A percentile compares a stretch with the other conserved stretches of the same genome.
Evolutionary conservation across 2,797 vertebrate species (phyloP).

Genomic region (Poeciliopsis presidionis): DNA sequence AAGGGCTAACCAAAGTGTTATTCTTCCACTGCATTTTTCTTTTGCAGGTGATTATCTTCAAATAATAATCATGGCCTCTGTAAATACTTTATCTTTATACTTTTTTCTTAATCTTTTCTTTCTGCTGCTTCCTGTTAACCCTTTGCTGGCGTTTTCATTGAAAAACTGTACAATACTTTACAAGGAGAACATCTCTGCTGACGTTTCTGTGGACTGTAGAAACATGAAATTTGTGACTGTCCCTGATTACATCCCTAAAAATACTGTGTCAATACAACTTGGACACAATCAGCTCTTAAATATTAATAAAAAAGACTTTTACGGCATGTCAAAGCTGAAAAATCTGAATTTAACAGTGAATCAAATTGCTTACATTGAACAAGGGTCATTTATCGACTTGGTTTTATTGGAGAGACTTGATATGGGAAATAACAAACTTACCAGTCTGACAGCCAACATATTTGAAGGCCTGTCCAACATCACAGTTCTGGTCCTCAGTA

Average conservation of each 20-base stretch:
- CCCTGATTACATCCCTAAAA: constrained; percentile 37
- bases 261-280: background rate
- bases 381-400: constrained; percentile 11
- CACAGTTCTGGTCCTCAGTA: background rate
- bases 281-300: fast-evolving
- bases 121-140: background rate
- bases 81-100: background rate
- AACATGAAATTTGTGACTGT: background rate
- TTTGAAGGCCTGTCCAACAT: constrained; percentile 30
- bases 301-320: background rate
- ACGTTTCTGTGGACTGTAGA: background rate
- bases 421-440: background rate
- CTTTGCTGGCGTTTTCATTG: constrained; percentile 19
- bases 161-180: constrained; percentile 10
- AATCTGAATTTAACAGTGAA: fast-evolving
- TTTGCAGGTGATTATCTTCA: background rate
- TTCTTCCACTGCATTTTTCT: background rate
- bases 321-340: constrained; percentile 5
- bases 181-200: background rate
- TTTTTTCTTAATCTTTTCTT: background rate
- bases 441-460: constrained; percentile 11
- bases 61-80: background rate
- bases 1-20: background rate
- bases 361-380: constrained; percentile 12
- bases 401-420: background rate